These are phyloP conservation scores for Oryzias javanicus DNA, from an alignment of 2,113 vertebrate genomes.

Conservation along the genomic window DNA sequence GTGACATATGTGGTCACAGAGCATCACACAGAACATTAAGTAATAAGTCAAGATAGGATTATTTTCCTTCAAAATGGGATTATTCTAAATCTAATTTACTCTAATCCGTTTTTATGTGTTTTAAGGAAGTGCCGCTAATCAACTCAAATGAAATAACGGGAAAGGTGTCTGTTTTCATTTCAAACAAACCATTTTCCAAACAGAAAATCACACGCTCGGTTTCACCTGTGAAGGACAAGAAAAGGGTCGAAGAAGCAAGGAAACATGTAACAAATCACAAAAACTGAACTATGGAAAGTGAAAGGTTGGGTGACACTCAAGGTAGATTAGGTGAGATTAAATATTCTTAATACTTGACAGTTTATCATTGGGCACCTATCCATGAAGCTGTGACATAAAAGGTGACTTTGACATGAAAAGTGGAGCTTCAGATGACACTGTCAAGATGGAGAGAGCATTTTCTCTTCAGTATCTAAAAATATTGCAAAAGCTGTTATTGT, in stretches of 20 bases:
- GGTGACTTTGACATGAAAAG: constrained; percentile 73
- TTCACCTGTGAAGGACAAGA: constrained; percentile 30
- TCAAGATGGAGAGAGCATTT: constrained; percentile 37
- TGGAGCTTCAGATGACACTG: constrained; percentile 40
- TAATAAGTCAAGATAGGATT: constrained; percentile 31
- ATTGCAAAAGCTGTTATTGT: neutral
- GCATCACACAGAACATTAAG: constrained; percentile 17
- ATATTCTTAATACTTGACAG: constrained; percentile 77
- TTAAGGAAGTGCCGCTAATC: constrained; percentile 3
- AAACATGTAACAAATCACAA: constrained; percentile 62
- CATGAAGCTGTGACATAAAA: constrained; percentile 69
- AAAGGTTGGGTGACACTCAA: constrained; percentile 66
- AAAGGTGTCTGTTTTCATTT: constrained; percentile 5
- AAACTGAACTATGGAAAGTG: constrained; percentile 68
- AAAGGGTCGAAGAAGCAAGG: constrained; percentile 15
- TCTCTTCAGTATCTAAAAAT: neutral
- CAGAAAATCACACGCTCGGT: constrained; percentile 8
- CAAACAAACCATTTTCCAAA: neutral
- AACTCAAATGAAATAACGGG: constrained; percentile 27
- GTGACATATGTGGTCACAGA: constrained; percentile 27
- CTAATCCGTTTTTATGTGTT: constrained; percentile 30
- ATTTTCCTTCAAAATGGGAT: constrained; percentile 37
- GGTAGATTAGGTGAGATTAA: constrained; percentile 79
- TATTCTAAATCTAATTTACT: constrained; percentile 39
- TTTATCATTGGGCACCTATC: constrained; percentile 67